Percentiles rank a stretch among this genome's conserved stretches.
Conservation (phyloP, 2,888 invertebrate species). For the Luperina nickerlii region DNA sequence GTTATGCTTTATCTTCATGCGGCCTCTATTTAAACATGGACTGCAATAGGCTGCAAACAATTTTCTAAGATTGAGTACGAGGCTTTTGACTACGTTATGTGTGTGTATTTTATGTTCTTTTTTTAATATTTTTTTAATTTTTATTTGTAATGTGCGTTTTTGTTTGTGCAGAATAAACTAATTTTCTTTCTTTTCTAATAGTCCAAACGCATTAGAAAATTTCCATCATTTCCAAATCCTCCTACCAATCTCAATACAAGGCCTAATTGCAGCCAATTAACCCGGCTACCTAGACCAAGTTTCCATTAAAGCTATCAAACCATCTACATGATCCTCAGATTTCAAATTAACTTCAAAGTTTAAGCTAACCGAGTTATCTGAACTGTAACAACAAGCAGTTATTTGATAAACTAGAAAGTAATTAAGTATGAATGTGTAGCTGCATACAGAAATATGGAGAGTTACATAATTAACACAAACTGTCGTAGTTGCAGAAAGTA, state of each 20-base stretch:
- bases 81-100: too few relatives aligned
- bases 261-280: conserved; percentile 29
- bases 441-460: conserved; percentile 2
- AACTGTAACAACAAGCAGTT: conserved; percentile 36
- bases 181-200: too few relatives aligned
- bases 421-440: not conserved
- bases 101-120: too few relatives aligned
- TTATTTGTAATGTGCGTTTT: too few relatives aligned
- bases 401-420: conserved; percentile 37
- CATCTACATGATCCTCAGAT: conserved; percentile 33
- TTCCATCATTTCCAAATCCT: not conserved
- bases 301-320: conserved; percentile 32
- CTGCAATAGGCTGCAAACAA: too few relatives aligned
- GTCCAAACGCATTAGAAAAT: not conserved
- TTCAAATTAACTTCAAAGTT: conserved; percentile 55
- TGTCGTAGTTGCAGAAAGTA: not conserved
- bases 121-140: too few relatives aligned
- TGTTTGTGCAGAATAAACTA: too few relatives aligned
- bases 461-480: conserved; percentile 11
- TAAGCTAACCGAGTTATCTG: conserved; percentile 30
- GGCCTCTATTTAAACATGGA: too few relatives aligned
- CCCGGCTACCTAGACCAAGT: conserved; percentile 7
- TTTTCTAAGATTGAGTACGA: too few relatives aligned
- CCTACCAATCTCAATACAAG: not conserved
- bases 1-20: not conserved